Percentiles rank a stretch among this genome's conserved stretches.
Conservation (phyloP, 2,797 vertebrate genomes). For the Eleutherodactylus coqui region DNA sequence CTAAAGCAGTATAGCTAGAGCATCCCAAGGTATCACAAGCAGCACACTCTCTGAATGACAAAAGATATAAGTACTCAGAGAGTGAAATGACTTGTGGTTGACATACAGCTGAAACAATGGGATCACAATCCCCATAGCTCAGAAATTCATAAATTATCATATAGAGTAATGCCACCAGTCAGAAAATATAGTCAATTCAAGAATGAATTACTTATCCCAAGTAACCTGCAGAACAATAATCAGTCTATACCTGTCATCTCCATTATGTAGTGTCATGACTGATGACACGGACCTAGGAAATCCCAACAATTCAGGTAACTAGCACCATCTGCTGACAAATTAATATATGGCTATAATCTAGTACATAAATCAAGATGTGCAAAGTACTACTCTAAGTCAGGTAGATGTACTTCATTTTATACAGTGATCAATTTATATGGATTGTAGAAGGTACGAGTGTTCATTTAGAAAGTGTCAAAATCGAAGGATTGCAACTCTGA, state of each 20-base stretch:
- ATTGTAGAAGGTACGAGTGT: background rate
- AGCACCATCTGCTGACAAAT: conserved; percentile 52
- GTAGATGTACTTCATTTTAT: background rate
- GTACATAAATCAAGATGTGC: background rate
- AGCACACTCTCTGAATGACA: conserved; percentile 17
- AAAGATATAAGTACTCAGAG: conserved; percentile 15
- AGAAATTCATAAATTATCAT: conserved; percentile 41
- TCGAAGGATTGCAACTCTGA: background rate
- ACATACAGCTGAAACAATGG: conserved; percentile 3
- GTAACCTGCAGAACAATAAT: conserved; percentile 42
- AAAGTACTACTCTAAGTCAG: background rate
- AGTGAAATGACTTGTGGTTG: conserved; percentile 24
- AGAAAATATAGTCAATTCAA: conserved; percentile 42
- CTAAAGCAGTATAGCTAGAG: conserved; percentile 6
- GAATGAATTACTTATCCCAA: conserved; percentile 46
- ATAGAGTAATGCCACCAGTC: conserved; percentile 33
- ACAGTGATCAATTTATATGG: background rate
- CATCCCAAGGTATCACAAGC: conserved; percentile 8
- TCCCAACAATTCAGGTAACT: conserved; percentile 28
- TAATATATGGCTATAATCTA: conserved; percentile 5
- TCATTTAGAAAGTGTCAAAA: background rate
- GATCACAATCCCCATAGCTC: conserved; percentile 11
- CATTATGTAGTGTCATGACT: conserved; percentile 53
- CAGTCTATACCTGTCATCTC: conserved; percentile 52
- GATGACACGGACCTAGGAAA: conserved; percentile 12